These are phyloP conservation scores for Drosophila ambigua DNA, from an alignment of 1,140 invertebrate genomes.

Conservation along the genomic window DNA sequence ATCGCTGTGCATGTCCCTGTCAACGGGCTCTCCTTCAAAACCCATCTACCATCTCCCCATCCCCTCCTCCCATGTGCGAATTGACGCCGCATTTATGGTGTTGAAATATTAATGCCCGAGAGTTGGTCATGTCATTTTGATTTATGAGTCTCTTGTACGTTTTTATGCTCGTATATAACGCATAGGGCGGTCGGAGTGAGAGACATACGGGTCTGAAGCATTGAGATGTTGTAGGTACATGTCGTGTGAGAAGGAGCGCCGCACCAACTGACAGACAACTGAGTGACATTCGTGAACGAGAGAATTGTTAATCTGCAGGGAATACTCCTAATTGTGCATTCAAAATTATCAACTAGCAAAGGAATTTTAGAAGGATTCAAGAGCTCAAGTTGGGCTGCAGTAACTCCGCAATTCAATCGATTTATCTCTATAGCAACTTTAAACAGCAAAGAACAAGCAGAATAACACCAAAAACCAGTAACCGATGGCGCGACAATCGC, in stretches of 20 bases:
- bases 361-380: neutral
- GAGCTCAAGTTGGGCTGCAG: neutral
- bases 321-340: constrained; percentile 6
- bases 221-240: constrained; percentile 65
- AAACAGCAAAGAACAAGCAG: constrained; percentile 21
- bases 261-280: constrained; percentile 1
- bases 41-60: constrained; percentile 28
- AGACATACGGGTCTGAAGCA: constrained; percentile 31
- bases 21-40: constrained; percentile 47
- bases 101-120: constrained; percentile 79
- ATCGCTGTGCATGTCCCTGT: constrained; percentile 69
- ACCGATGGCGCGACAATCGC: constrained; percentile 44
- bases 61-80: constrained; percentile 51
- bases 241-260: constrained; percentile 24
- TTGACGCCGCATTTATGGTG: constrained; percentile 80
- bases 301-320: constrained; percentile 16
- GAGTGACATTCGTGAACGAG: constrained; percentile 10
- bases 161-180: constrained; percentile 23
- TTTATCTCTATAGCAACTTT: no score
- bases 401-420: neutral
- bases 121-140: constrained; percentile 78
- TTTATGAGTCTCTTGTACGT: constrained; percentile 66
- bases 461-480: constrained; percentile 32
- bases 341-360: constrained; percentile 2
- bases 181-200: neutral